Evolutionary conservation across 2,888 invertebrate species (phyloP).

Genomic region (Cepaea hortensis): DNA sequence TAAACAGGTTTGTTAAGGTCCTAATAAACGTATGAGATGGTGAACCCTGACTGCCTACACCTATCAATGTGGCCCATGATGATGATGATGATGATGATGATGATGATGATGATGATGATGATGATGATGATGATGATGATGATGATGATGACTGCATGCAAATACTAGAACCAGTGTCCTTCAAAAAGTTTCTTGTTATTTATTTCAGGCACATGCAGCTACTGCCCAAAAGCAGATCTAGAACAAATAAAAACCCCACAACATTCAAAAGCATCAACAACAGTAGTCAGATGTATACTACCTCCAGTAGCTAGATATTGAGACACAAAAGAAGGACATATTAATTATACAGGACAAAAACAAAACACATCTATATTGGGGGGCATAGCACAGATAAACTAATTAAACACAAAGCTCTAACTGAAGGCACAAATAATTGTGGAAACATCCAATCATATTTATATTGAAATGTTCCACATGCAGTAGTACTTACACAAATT

Average conservation of each 20-base stretch:
- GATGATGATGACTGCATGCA: not conserved
- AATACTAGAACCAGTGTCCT: not conserved
- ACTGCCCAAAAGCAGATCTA: not conserved
- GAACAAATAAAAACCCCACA: not conserved
- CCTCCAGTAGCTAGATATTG: slow-evolving; percentile 50
- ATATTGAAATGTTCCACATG: not conserved
- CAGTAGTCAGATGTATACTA: slow-evolving; percentile 40
- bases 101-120: too few species aligned
- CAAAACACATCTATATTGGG: not conserved
- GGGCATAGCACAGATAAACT: not conserved
- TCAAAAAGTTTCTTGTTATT: not conserved
- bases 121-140: too few species aligned
- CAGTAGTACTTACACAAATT: slow-evolving; percentile 29
- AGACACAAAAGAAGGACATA: slow-evolving; percentile 45
- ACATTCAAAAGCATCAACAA: not conserved
- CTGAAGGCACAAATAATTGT: not conserved
- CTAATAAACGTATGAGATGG: too few species aligned
- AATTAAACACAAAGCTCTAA: not conserved
- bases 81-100: too few species aligned
- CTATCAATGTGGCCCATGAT: too few species aligned
- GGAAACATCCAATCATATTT: not conserved
- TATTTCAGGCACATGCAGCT: not conserved
- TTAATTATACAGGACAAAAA: slow-evolving; percentile 17
- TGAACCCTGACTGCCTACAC: too few species aligned
- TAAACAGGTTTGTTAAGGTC: too few species aligned